Evolutionary conservation across 2,888 invertebrate species (phyloP).

Genomic region (Aelia acuminata): DNA sequence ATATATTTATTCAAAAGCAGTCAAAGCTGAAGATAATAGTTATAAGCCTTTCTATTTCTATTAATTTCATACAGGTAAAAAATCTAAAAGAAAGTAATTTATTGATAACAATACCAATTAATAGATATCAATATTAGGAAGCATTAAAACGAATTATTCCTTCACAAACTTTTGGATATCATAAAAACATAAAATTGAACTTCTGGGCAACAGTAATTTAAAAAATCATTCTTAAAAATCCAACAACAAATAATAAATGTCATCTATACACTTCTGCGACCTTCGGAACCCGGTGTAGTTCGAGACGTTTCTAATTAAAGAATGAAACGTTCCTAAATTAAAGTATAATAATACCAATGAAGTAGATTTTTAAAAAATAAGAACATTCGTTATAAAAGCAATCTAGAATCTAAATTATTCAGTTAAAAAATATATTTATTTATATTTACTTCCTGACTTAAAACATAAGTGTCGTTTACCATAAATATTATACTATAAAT

Average conservation of each 20-base stretch:
- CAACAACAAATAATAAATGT: background rate
- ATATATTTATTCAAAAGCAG: background rate
- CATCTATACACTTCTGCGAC: background rate
- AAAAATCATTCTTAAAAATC: background rate
- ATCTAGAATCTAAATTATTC: background rate
- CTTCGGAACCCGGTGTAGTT: background rate
- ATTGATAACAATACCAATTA: background rate
- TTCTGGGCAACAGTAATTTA: background rate
- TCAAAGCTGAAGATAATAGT: background rate
- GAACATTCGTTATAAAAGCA: background rate
- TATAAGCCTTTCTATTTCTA: background rate
- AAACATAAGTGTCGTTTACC: too few relatives aligned
- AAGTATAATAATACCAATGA: background rate
- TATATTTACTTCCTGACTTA: too few relatives aligned
- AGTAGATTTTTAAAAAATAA: background rate
- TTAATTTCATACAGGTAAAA: background rate
- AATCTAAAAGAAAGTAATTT: background rate
- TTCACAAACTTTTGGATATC: background rate
- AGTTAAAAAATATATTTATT: too few relatives aligned
- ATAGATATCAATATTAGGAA: background rate
- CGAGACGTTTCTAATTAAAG: background rate
- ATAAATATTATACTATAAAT: too few relatives aligned
- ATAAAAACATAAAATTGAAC: background rate
- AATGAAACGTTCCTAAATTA: background rate
- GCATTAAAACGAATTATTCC: background rate